phyloP scores from a whole-genome alignment of 2,888 invertebrate species.

The Orchesellides sinensis region DNA sequence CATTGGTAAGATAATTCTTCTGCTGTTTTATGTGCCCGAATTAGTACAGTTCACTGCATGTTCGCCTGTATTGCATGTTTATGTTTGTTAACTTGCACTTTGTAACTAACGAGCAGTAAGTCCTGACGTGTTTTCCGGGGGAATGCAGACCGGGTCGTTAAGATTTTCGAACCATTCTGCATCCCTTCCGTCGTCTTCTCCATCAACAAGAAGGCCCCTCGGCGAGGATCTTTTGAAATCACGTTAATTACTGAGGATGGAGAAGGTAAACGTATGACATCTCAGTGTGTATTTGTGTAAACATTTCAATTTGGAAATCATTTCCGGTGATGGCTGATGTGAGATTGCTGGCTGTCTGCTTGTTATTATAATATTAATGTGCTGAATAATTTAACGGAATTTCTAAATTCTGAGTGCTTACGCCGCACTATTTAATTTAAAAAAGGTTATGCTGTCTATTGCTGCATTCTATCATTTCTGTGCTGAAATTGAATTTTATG shows the following conservation, averaged over 20 bases:
- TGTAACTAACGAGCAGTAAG: constrained; percentile 16
- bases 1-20: constrained; percentile 44
- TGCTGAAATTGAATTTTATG: neutral
- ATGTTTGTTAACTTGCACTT: neutral
- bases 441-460: too few relatives aligned
- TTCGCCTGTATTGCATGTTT: neutral
- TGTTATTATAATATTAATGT: too few relatives aligned
- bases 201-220: constrained; percentile 34
- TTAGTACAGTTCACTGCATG: neutral
- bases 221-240: constrained; percentile 58
- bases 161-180: constrained; percentile 24
- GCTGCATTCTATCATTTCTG: too few relatives aligned
- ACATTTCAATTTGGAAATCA: constrained; percentile 9
- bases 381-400: too few relatives aligned
- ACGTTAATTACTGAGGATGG: constrained; percentile 33
- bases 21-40: neutral
- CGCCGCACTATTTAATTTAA: too few relatives aligned
- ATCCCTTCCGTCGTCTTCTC: constrained; percentile 31
- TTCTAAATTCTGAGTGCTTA: too few relatives aligned
- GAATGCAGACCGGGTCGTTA: constrained; percentile 46
- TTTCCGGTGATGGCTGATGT: neutral
- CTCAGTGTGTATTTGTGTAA: constrained; percentile 1
- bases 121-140: constrained; percentile 53
- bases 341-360: neutral
- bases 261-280: constrained; percentile 28